A percentile compares a stretch with the other conserved stretches of the same genome.
phyloP scores from a whole-genome alignment of 2,888 invertebrate genomes.

The Amphipoea oculea region DNA sequence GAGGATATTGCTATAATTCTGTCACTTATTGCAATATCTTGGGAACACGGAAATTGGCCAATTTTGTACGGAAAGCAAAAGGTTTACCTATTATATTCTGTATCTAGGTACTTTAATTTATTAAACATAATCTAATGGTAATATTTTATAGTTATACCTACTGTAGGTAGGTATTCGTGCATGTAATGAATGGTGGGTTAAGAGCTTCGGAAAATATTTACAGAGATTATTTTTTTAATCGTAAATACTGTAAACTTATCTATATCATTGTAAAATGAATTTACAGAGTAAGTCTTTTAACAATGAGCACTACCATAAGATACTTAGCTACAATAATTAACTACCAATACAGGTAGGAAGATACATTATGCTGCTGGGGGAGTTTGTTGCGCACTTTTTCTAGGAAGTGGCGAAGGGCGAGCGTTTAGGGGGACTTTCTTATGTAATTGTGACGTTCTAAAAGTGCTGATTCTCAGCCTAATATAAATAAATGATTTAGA shows the following conservation, averaged over 20 bases:
- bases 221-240: background rate
- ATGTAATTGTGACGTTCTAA: background rate
- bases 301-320: background rate
- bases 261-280: background rate
- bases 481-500: background rate
- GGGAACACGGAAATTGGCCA: conserved; percentile 1
- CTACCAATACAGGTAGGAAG: background rate
- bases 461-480: background rate
- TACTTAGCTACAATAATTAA: background rate
- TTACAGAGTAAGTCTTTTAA: background rate
- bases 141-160: background rate
- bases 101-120: background rate
- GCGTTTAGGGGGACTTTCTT: background rate
- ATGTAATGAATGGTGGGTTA: background rate
- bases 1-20: conserved; percentile 36
- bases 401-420: background rate
- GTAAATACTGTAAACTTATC: background rate
- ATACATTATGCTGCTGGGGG: background rate
- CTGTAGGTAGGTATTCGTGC: background rate
- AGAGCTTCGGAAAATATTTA: background rate
- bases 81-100: background rate
- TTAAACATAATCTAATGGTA: background rate
- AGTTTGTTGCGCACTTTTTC: background rate
- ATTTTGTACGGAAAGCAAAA: background rate
- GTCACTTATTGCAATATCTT: conserved; percentile 23